Conservation (phyloP, 2,797 vertebrate species). For the Setipinna tenuifilis region DNA sequence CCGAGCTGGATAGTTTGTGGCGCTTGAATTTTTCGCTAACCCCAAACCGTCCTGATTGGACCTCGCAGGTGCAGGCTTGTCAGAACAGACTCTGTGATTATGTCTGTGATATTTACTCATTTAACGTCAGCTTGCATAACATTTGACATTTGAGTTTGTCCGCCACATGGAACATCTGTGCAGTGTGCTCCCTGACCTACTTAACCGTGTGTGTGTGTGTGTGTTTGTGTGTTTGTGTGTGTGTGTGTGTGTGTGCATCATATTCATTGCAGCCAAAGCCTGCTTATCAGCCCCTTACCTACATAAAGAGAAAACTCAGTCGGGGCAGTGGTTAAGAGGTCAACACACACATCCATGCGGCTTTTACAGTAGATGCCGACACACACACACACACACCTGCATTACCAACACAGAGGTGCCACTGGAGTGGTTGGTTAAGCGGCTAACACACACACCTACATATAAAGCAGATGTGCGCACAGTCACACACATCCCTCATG, state of each 20-base stretch:
- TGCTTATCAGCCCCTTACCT: conserved; percentile 41
- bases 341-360: neutral
- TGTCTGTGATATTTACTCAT: conserved; percentile 4
- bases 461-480: too few relatives aligned
- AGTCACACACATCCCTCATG: too few relatives aligned
- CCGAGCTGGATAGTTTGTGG: neutral
- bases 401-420: too few relatives aligned
- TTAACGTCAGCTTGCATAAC: conserved; percentile 42
- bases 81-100: conserved; percentile 6
- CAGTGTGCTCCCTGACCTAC: conserved; percentile 63
- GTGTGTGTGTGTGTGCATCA: conserved; percentile 44
- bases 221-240: conserved; percentile 35
- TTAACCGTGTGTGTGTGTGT: conserved; percentile 50
- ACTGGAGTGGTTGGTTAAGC: too few relatives aligned
- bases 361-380: neutral
- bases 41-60: neutral
- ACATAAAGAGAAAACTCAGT: conserved; percentile 22
- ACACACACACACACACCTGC: neutral
- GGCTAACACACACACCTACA: neutral
- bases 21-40: neutral
- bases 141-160: conserved; percentile 48
- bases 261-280: conserved; percentile 44
- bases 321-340: neutral
- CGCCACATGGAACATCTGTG: conserved; percentile 54
- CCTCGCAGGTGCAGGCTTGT: neutral